Conservation (phyloP, 2,888 invertebrate species). For the Anodontia alba region DNA sequence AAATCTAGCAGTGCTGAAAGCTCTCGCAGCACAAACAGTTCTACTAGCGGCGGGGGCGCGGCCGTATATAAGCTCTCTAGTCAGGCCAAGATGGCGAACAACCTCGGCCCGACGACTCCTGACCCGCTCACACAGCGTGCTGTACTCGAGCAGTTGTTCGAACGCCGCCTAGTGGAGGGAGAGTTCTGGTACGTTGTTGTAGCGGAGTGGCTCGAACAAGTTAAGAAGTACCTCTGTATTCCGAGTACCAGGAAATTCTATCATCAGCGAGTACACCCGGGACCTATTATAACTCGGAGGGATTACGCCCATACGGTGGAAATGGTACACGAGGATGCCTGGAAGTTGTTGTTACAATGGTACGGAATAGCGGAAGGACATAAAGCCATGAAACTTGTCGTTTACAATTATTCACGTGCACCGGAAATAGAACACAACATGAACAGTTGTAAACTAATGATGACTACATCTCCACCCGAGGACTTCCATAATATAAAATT, state of each 20-base stretch:
- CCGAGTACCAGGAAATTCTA: conserved; percentile 77
- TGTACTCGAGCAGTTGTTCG: conserved; percentile 77
- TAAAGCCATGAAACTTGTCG: conserved; percentile 79
- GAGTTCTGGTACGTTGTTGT: conserved; percentile 82
- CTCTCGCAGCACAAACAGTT: conserved; percentile 6
- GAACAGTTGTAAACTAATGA: conserved; percentile 80
- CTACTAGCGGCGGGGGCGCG: conserved; percentile 31
- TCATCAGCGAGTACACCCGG: conserved; percentile 77
- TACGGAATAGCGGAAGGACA: conserved; percentile 81
- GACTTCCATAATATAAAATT: conserved; percentile 80
- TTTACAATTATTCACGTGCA: conserved; percentile 76
- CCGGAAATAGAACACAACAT: conserved; percentile 81
- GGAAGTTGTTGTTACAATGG: conserved; percentile 79
- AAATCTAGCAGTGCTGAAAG: conserved; percentile 7
- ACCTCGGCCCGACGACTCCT: conserved; percentile 62
- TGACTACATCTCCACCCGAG: conserved; percentile 72
- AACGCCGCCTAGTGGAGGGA: conserved; percentile 75
- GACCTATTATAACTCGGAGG: conserved; percentile 76
- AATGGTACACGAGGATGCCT: conserved; percentile 80
- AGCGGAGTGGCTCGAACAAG: conserved; percentile 80
- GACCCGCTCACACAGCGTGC: conserved; percentile 76
- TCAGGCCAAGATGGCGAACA: conserved; percentile 53
- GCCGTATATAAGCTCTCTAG: conserved; percentile 48
- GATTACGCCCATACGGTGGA: conserved; percentile 81
- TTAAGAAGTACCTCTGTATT: conserved; percentile 79